These are phyloP conservation scores for Mythimna ferrago DNA, from an alignment of 2,888 invertebrate species.

Conservation along the genomic window DNA sequence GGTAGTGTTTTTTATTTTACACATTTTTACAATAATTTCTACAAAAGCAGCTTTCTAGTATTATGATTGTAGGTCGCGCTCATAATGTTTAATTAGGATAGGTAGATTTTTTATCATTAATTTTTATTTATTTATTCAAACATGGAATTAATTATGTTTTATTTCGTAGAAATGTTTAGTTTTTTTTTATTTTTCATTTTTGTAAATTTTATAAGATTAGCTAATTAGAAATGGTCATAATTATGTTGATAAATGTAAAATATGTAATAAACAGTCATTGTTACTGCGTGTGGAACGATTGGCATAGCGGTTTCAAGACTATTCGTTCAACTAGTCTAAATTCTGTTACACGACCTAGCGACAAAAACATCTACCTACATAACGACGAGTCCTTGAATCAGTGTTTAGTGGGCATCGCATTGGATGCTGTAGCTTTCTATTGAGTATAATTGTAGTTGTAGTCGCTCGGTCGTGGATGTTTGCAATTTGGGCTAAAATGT, in stretches of 20 bases:
- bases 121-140: slow-evolving; percentile 25
- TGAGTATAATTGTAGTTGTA: slow-evolving; percentile 28
- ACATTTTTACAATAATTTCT: slow-evolving; percentile 46
- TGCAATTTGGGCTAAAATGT: slow-evolving; percentile 77
- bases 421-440: slow-evolving; percentile 20
- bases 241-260: slow-evolving; percentile 15
- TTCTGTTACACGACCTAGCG: slow-evolving; percentile 74
- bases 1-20: slow-evolving; percentile 44
- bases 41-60: slow-evolving; percentile 49
- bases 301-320: slow-evolving; percentile 74
- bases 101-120: slow-evolving; percentile 22
- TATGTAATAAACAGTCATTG: slow-evolving; percentile 57
- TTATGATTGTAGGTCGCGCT: slow-evolving; percentile 56
- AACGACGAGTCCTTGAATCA: slow-evolving; percentile 18
- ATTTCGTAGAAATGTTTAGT: slow-evolving; percentile 32
- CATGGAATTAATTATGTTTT: slow-evolving; percentile 8
- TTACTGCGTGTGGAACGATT: slow-evolving; percentile 73
- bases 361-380: slow-evolving; percentile 48
- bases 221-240: slow-evolving; percentile 16
- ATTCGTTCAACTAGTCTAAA: slow-evolving; percentile 66
- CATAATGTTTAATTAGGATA: slow-evolving; percentile 38
- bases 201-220: slow-evolving; percentile 34
- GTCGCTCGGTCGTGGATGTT: slow-evolving; percentile 73
- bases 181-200: slow-evolving; percentile 24
- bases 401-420: slow-evolving; percentile 6